Base-by-base conservation (phyloP, 1,140 invertebrate species). In the Caenorhabditis brenneri region DNA sequence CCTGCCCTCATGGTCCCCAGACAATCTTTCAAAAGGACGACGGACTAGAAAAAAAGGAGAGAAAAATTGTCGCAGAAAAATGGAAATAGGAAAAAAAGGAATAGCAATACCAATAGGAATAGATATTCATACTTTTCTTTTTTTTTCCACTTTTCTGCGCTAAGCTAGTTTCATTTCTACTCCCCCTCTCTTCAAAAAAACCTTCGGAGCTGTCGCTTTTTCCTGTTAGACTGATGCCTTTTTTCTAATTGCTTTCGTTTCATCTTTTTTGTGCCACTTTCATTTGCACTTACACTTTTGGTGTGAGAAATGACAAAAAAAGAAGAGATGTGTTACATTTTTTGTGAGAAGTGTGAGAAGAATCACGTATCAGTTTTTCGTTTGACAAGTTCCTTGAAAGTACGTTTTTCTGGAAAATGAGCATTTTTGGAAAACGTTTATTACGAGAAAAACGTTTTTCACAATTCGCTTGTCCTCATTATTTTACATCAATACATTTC, bases 101-200 rank as follows among this genome's bases (percentile, higher is more conserved):
- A 65, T 65, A 65, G 29, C 29, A 65, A 36, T 65, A 74, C 65
- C 19, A 74, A 74, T 74, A 74, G 36, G 65, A 74, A 74, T 74
- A 74, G 65, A 74, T 74, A 74, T 74, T 74, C 65, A 74, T 74
- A 74, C 65, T 74, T 74, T 46, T 65, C 24, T 29, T 24, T 74
- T 12, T 24, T 74, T 27, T 58, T 58, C 15, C 27, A 10, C 19
- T 42, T 22, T n/a, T 74, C 24, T 42, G 22, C 42, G 10, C 29
- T 74, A 74, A 74, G 65, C 65, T 74, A 74, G 65, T 74, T 74
- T 74, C 65, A 74, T 46, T 74, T 65, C 31, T 36, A 33, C 22
- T n/a, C 16, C 10, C 42, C n/a, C n/a, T 19, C 36, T 42, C n/a
- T 42, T 22, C 16, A 3, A 12, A 74, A 24, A 74, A 42, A 39